Percentiles rank a stretch among this genome's conserved stretches.
Conservation (phyloP, 2,797 vertebrate genomes). For the Mormyrus hasselquistii region DNA sequence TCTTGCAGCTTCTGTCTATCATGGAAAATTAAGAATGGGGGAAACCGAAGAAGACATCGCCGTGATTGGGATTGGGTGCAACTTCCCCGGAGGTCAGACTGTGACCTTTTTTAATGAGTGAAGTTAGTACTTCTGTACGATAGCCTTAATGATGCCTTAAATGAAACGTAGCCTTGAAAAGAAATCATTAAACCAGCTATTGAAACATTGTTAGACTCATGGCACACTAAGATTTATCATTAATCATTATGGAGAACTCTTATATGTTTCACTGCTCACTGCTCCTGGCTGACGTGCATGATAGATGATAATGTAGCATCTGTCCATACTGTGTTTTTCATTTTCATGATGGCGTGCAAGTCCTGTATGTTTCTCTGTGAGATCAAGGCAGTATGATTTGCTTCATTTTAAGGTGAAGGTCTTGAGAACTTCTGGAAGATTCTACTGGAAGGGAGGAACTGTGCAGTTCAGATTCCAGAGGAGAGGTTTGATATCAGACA, state of each 20-base stretch:
- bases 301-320: background rate
- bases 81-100: conserved; percentile 30
- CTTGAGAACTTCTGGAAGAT: conserved; percentile 75
- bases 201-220: background rate
- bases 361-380: background rate
- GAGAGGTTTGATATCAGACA: conserved; percentile 39
- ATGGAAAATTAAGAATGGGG: conserved; percentile 35
- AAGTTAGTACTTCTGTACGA: background rate
- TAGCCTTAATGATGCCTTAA: background rate
- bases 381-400: background rate
- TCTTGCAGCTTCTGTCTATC: background rate
- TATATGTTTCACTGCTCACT: background rate
- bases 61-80: conserved; percentile 30
- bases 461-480: conserved; percentile 16
- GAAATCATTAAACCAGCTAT: background rate
- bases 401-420: conserved; percentile 47
- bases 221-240: background rate
- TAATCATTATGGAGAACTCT: background rate
- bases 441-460: conserved; percentile 66
- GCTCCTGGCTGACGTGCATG: background rate
- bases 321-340: background rate
- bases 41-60: conserved; percentile 31
- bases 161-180: background rate
- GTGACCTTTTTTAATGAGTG: background rate
- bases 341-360: background rate